Conservation (phyloP, 2,113 vertebrate genomes). For the Chionomys nivalis region DNA sequence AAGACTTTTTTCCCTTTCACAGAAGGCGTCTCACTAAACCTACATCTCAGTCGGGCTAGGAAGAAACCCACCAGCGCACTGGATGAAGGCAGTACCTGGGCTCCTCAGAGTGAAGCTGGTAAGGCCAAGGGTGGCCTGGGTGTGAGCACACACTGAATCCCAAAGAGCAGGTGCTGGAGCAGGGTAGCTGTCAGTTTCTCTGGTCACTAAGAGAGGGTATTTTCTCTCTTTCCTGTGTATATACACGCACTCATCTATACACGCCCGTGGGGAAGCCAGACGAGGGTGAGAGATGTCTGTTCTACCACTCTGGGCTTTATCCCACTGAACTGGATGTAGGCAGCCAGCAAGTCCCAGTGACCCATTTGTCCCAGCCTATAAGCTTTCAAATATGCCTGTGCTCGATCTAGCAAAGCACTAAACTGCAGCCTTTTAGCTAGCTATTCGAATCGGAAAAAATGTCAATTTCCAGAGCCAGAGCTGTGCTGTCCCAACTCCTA, state of each 20-base stretch:
- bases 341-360: background rate
- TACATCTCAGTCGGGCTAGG: background rate
- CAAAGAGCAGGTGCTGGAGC: background rate
- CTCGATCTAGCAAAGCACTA: background rate
- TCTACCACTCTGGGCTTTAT: background rate
- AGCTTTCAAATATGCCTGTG: rapidly evolving
- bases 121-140: background rate
- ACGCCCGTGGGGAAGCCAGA: background rate
- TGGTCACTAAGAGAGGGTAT: background rate
- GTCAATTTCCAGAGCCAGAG: background rate
- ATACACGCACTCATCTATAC: background rate
- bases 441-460: background rate
- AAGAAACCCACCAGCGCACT: background rate
- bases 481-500: background rate
- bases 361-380: background rate
- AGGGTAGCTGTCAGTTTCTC: background rate
- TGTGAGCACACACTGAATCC: background rate
- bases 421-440: no score
- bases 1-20: background rate
- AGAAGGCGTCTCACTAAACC: rapidly evolving
- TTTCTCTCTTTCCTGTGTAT: background rate
- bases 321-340: background rate
- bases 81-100: background rate
- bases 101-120: background rate
- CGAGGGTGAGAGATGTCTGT: background rate